Conservation (phyloP, 1,140 invertebrate genomes). For the Papilio machaon region DNA sequence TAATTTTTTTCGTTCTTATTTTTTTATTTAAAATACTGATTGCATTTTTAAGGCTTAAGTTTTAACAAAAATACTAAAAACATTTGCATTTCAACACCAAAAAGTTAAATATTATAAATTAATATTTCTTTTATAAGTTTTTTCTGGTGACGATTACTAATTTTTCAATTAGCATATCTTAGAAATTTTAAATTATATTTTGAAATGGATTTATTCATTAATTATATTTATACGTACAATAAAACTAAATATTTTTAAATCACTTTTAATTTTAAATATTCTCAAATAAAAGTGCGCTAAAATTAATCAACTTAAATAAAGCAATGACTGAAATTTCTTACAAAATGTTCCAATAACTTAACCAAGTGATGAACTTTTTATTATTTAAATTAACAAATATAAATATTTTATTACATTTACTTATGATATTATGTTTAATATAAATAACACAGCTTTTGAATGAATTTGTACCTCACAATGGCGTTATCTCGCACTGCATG, state of each 20-base stretch:
- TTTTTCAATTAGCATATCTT: no score
- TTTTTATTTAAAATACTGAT: not conserved
- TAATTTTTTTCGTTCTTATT: constrained; percentile 46
- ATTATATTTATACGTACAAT: no score
- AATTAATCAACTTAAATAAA: no score
- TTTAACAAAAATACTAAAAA: not conserved
- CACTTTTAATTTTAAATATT: no score
- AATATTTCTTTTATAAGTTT: not conserved
- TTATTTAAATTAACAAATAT: no score
- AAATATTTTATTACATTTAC: not conserved
- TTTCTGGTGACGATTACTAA: not conserved
- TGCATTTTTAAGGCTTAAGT: not conserved
- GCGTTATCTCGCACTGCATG: constrained; percentile 45
- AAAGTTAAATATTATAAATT: not conserved
- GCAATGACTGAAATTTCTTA: no score
- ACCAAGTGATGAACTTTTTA: no score
- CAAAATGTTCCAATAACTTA: no score
- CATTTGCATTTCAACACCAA: not conserved
- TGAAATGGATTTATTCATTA: no score
- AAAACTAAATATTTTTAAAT: no score
- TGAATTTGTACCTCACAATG: constrained; percentile 31
- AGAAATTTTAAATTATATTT: no score
- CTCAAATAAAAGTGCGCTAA: no score
- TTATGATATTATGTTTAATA: constrained; percentile 2
- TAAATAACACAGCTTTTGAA: constrained; percentile 23